Evolutionary conservation across 2,113 vertebrate species (phyloP), one percentile per base, ranked within the genome.

Genomic region (Pandion haliaetus): DNA sequence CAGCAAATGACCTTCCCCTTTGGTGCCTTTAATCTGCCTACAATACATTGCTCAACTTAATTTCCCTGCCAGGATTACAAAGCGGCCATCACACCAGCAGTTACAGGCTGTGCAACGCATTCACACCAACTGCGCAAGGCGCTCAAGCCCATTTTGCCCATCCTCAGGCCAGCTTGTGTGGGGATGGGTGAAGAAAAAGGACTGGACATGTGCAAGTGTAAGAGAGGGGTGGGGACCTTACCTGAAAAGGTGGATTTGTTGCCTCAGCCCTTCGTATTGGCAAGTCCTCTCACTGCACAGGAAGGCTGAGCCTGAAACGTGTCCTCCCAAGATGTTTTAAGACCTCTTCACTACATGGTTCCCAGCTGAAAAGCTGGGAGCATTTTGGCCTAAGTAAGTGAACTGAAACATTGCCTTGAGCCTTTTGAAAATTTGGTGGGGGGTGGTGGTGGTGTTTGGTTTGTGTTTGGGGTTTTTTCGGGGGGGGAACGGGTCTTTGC

Each of bases 91-190:
- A 8, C 2, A 5, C 31, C 0, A 3, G 10, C 38, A 40, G 57
- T n/a, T 6, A 49, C 20, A 31, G 61, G 36, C 58, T 47, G 34
- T 7, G 10, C 20, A 50, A 49, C 17, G 32, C 17, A 3, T 8
- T 20, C 34, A 3, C 34, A 2, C 8, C 2, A 11, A 10, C 38
- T 5, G 52, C 5, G 0, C 1, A 2, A 44, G 31, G 25, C 7
- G 17, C 50, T 34, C 42, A 10, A 10, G 59, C 23, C 8, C 45
- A 55, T 14, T 32, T 26, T 14, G 31, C 11, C 31, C 72, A 16
- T 14, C 72, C 31, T 21, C 2, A 2, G 52, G 8, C 14, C 4
- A 14, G 20, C 49, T 16, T 42, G 32, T 5, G 44, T 11, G 50
- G 28, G 23, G 10, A 58, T 1, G 14, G 36, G 21, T 14, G 12